Evolutionary conservation across 1,140 invertebrate genomes (phyloP).

Genomic region (Panulirus ornatus): DNA sequence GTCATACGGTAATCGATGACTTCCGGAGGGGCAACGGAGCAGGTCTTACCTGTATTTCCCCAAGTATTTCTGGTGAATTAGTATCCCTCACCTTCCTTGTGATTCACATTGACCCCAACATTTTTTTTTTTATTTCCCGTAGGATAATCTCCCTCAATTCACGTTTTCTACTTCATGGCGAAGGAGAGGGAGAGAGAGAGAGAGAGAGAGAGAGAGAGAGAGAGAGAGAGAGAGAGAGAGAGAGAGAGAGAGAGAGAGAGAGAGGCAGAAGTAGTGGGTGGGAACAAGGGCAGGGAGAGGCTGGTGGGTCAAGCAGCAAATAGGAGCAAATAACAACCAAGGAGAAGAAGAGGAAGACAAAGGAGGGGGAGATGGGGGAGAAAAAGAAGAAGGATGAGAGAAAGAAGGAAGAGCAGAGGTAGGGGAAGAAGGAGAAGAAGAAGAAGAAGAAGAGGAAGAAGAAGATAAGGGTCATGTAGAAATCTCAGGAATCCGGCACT

Average conservation of each 20-base stretch:
- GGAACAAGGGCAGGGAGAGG: not conserved
- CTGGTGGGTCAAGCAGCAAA: not conserved
- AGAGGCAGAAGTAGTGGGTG: not conserved
- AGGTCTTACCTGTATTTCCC: too few species aligned
- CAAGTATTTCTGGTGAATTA: too few species aligned
- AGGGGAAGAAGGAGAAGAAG: too few species aligned
- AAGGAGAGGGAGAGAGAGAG: not conserved
- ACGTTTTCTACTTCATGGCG: not conserved
- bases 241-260: slow-evolving; percentile 8
- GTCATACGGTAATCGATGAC: too few species aligned
- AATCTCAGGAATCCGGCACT: not conserved
- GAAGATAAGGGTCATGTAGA: too few species aligned
- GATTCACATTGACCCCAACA: too few species aligned
- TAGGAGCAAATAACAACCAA: not conserved
- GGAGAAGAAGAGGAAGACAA: not conserved
- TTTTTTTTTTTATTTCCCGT: too few species aligned
- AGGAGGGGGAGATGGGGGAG: not conserved
- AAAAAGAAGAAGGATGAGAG: slow-evolving; percentile 1
- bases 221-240: slow-evolving; percentile 7
- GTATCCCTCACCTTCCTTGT: too few species aligned
- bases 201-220: slow-evolving; percentile 7
- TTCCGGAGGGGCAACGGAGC: too few species aligned
- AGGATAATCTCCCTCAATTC: slow-evolving; percentile 4
- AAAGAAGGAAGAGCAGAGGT: too few species aligned
- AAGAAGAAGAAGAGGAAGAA: too few species aligned